Evolutionary conservation across 2,888 invertebrate genomes (phyloP), one percentile per base, ranked within the genome.

Genomic region (Ceramica pisi): DNA sequence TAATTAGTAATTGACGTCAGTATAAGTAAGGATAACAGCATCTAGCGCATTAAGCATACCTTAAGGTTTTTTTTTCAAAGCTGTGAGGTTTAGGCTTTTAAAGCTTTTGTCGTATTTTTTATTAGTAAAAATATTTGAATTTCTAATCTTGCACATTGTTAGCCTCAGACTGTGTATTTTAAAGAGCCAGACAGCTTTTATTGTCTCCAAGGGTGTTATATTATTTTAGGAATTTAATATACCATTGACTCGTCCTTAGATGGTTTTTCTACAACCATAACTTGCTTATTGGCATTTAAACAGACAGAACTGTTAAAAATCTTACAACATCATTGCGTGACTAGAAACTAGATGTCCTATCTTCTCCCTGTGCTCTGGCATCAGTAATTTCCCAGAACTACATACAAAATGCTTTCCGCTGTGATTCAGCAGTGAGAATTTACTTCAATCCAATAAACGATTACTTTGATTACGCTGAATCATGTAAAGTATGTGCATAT

Each of bases 341-440:
- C 23, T 75, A 51, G 44, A 59, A 21, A 62, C 23, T 75, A 51
- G 44, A 59, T n/a, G 31, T 68, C 26, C 61, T 59, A 59, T 62
- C 35, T 48, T 55, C 48, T 67, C 6, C 51, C 55, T 78, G 55
- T 21, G 53, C 56, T 56, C 23, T 78, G 67, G 31, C 56, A 12
- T 64, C n/a, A 53, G 57, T 71, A 61, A 74, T 81, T 84, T 71
- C 73, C 41, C 51, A 79, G 62, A 67, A 81, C 63, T 64, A 50
- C 69, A 69, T 65, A 56, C 44, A 64, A 60, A 60, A 68, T 59
- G 72, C 55, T 69, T 76, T 75, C 68, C 67, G 23, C 38, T 67
- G 67, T 51, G 53, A 56, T 71, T 71, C 55, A 62, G 21, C 38
- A 53, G 67, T 67, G 59, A 57, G 57, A 65, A 75, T 76, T 51